Conservation (phyloP, 2,888 invertebrate genomes). For the Caenorhabditis angaria region DNA sequence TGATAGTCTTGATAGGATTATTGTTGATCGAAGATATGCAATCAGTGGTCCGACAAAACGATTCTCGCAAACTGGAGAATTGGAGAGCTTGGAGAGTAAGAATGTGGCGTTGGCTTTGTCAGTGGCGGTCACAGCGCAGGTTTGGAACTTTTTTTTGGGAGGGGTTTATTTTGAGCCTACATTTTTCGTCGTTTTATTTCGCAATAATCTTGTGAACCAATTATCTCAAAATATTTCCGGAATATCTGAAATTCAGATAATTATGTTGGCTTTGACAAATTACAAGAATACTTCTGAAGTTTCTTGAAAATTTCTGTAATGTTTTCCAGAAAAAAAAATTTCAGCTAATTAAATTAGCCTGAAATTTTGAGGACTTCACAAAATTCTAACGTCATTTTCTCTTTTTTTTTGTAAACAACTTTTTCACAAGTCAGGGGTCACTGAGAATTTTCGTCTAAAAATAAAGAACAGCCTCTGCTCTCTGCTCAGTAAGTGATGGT, state of each 20-base stretch:
- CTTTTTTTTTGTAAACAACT: no score
- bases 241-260: no score
- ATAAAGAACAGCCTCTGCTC: no score
- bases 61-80: constrained; percentile 8
- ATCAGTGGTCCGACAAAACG: constrained; percentile 46
- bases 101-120: constrained; percentile 48
- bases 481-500: no score
- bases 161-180: background rate
- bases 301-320: no score
- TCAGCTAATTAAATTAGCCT: background rate
- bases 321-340: no score
- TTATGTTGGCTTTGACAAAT: no score
- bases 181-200: background rate
- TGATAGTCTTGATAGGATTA: constrained; percentile 35
- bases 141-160: background rate
- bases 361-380: background rate
- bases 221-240: no score
- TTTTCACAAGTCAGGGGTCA: no score
- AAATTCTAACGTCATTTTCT: no score
- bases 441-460: no score
- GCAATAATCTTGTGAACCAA: background rate
- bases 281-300: no score
- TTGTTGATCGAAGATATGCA: constrained; percentile 48
- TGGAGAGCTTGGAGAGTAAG: constrained; percentile 25
- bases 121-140: constrained; percentile 41